Evolutionary conservation across 2,113 vertebrate species (phyloP).

Genomic region (Bufo bufo): DNA sequence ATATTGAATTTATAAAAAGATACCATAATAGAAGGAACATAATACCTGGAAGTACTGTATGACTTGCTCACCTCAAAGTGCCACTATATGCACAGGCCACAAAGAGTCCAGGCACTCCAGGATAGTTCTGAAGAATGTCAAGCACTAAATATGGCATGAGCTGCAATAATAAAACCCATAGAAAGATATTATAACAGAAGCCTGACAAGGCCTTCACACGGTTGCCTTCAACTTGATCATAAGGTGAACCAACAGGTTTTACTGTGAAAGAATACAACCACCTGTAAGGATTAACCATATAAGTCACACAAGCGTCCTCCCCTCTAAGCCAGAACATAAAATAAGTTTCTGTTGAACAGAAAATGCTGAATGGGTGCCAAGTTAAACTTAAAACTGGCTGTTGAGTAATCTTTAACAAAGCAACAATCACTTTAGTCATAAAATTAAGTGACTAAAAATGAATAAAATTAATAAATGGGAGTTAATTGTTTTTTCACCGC

Average conservation of each 20-base stretch:
- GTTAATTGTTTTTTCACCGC: neutral
- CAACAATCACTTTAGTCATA: neutral
- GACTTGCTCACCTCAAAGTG: conserved; percentile 73
- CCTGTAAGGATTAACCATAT: neutral
- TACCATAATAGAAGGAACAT: neutral
- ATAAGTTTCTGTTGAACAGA: neutral
- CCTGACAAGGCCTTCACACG: too few relatives aligned
- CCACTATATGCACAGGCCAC: conserved; percentile 81
- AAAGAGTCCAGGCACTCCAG: conserved; percentile 81
- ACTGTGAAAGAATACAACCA: neutral
- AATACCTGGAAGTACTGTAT: neutral
- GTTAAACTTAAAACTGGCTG: neutral
- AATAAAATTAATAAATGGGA: neutral
- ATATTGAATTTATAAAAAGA: neutral
- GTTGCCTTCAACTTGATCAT: neutral
- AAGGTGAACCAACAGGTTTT: neutral
- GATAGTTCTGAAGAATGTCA: conserved; percentile 74
- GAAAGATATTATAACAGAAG: neutral
- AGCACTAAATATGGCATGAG: conserved; percentile 80
- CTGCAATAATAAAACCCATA: conserved; percentile 61
- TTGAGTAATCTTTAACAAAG: neutral
- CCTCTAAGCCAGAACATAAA: neutral
- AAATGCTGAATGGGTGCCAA: neutral
- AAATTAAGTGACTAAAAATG: neutral
- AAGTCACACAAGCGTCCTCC: neutral